phyloP scores from a whole-genome alignment of 37 sponge, comb jelly and placozoan genomes.

The Lycopodina hypogea region DNA sequence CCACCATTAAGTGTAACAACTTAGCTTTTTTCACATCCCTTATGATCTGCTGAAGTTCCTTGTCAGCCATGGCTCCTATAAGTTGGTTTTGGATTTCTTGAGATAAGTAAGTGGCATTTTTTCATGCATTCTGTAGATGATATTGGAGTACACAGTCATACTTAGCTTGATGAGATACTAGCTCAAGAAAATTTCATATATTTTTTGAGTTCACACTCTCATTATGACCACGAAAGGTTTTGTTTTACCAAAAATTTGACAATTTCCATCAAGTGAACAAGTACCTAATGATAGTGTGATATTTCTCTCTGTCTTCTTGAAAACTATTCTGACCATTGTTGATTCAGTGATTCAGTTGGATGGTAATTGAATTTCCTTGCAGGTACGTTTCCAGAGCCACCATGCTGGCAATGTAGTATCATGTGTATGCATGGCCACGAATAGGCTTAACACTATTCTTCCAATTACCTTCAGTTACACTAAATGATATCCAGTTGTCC shows the following conservation, averaged over 20 bases:
- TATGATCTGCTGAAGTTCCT: background rate
- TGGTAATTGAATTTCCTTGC: background rate
- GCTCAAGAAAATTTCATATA: background rate
- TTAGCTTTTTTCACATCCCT: too few relatives aligned
- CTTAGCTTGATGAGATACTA: background rate
- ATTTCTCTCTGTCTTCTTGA: too few relatives aligned
- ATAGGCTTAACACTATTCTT: conserved; percentile 13
- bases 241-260: background rate
- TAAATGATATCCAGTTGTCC: conserved; percentile 4
- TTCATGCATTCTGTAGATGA: background rate
- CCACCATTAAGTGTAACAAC: background rate
- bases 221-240: background rate
- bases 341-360: too few relatives aligned
- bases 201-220: background rate
- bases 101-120: conserved; percentile 18
- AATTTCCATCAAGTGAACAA: conserved; percentile 1
- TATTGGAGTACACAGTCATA: too few relatives aligned
- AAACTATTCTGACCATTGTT: too few relatives aligned
- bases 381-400: background rate
- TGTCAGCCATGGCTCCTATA: background rate
- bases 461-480: conserved; percentile 5
- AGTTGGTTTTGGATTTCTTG: conserved; percentile 21
- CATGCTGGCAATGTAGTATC: background rate
- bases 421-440: background rate
- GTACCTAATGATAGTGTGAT: too few relatives aligned